Evolutionary conservation across 1,140 invertebrate species (phyloP), one percentile per base, ranked within the genome.

Genomic region (Euwallacea similis): DNA sequence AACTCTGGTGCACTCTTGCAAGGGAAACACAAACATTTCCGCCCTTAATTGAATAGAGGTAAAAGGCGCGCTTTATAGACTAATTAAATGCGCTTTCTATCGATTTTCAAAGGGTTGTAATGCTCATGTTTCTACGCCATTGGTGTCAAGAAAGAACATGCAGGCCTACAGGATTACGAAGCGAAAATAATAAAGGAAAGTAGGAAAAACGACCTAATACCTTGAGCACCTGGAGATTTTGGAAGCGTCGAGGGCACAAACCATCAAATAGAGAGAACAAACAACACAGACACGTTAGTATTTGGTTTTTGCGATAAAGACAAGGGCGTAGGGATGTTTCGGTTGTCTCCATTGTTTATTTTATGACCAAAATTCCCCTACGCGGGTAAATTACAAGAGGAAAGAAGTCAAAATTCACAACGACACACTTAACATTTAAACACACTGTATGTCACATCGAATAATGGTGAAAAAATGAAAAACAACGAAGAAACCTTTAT

Each of bases 221-320:
- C 88, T 90, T 90, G 85, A 90, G 88, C 86, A 90, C 89, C 88
- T 90, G 79, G 77, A 78, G 79, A 71, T 78, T 73, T 76, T 72
- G 71, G 79, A 81, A 79, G 78, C 78, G 78, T 74, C 77, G 75
- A 71, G 78, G 78, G 78, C 71, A 75, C 75, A 79, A 75, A 78
- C 78, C 77, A 80, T 78, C 72, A 79, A 78, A 82, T 77, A 82
- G 77, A 82, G 73, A 82, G 73, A 82, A 80, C 78, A 81, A 77
- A 79, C 76, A 79, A 81, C 76, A 80, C 74, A 78, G 69, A 78
- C 77, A 80, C 77, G 76, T 81, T 82, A 81, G 79, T 81, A 76
- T 73, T 69, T 71, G 69, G 69, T 66, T 60, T 70, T 70, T 43
- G 21, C 21, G 21, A 33, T 33, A 33, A 67, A 59, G 67, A 54